phyloP scores from a whole-genome alignment of 2,888 invertebrate genomes.

The Drosophila nigritarsus region DNA sequence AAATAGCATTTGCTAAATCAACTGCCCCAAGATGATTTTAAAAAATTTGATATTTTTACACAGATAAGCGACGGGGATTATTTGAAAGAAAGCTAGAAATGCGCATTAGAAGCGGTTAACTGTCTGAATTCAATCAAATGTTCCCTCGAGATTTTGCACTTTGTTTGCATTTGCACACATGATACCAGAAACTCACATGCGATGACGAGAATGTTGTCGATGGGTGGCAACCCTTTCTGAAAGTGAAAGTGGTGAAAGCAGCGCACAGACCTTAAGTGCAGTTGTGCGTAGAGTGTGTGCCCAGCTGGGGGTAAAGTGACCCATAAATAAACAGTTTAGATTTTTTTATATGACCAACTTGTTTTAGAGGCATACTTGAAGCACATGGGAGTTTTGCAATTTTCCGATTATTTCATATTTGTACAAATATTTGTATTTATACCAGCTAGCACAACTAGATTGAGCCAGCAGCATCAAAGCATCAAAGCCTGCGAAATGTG shows the following conservation, averaged over 20 bases:
- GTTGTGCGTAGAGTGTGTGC: slow-evolving; percentile 33
- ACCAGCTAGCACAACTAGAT: slow-evolving; percentile 34
- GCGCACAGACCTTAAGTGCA: slow-evolving; percentile 37
- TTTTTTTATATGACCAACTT: slow-evolving; percentile 49
- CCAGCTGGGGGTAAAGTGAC: slow-evolving; percentile 77
- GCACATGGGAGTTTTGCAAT: background rate
- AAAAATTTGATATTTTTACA: slow-evolving; percentile 76
- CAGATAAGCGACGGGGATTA: slow-evolving; percentile 73
- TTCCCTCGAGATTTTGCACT: slow-evolving; percentile 74
- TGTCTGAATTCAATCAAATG: slow-evolving; percentile 80
- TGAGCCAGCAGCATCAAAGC: slow-evolving; percentile 8
- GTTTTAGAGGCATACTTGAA: slow-evolving; percentile 19
- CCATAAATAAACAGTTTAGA: slow-evolving; percentile 79
- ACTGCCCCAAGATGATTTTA: slow-evolving; percentile 67
- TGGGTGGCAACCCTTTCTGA: slow-evolving; percentile 68
- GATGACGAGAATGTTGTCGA: slow-evolving; percentile 24
- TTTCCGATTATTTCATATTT: slow-evolving; percentile 31
- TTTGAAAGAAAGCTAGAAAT: slow-evolving; percentile 50
- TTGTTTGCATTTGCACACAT: slow-evolving; percentile 74
- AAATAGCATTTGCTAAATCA: slow-evolving; percentile 78
- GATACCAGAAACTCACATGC: slow-evolving; percentile 54
- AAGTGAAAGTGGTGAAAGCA: slow-evolving; percentile 70
- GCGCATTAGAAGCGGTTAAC: slow-evolving; percentile 73
- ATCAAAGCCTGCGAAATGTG: slow-evolving; percentile 39
- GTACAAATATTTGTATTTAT: slow-evolving; percentile 52